Conservation (phyloP, 2,113 vertebrate species). For the Dipodomys merriami region DNA sequence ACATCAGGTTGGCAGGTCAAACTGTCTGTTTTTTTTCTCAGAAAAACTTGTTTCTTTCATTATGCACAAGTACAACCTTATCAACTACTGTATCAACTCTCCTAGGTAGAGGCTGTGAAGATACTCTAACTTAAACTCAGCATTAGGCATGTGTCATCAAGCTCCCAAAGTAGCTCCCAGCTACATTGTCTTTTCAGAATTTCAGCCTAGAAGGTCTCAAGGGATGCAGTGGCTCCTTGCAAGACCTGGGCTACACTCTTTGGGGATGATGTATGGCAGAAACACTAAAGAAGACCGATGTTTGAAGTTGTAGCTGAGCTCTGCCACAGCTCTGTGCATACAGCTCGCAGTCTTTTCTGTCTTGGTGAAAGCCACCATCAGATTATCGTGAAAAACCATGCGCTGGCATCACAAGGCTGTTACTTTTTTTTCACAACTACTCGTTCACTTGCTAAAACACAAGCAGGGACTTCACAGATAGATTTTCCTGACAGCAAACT, state of each 20-base stretch:
- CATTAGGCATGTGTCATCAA: neutral
- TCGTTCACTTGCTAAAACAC: conserved; percentile 1
- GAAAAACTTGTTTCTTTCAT: conserved; percentile 43
- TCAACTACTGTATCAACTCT: neutral
- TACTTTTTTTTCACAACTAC: neutral
- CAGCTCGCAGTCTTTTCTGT: neutral
- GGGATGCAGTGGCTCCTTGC: neutral
- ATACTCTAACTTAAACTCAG: neutral
- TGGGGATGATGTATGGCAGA: conserved; percentile 1
- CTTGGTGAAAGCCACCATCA: neutral
- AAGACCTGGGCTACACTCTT: neutral
- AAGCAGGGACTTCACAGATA: neutral
- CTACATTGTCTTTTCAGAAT: conserved; percentile 13
- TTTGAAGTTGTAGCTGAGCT: neutral
- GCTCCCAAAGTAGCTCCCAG: conserved; percentile 44
- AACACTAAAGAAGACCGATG: neutral
- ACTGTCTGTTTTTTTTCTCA: conserved; percentile 24
- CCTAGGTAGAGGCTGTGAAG: neutral
- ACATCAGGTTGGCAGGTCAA: neutral
- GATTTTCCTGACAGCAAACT: neutral
- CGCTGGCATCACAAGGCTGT: neutral
- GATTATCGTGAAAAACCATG: neutral
- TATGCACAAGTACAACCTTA: conserved; percentile 18
- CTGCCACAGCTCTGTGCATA: neutral
- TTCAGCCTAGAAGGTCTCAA: neutral